These are phyloP conservation scores for Lepidocolaptes lacrymiger DNA, from an alignment of 2,797 vertebrate genomes.

Conservation along the genomic window DNA sequence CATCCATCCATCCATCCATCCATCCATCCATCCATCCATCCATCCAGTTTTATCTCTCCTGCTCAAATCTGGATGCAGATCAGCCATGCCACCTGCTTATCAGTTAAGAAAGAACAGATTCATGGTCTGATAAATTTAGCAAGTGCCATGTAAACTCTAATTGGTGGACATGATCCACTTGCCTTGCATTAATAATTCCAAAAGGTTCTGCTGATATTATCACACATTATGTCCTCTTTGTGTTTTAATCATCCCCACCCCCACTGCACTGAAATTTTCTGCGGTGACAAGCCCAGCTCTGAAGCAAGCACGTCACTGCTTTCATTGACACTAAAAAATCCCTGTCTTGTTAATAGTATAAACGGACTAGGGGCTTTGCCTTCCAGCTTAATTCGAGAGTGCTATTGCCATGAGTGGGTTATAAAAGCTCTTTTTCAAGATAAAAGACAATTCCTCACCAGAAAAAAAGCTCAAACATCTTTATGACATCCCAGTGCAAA, in stretches of 20 bases:
- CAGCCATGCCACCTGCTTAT: conserved; percentile 12
- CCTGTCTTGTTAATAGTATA: conserved; percentile 56
- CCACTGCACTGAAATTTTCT: background rate
- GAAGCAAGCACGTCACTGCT: background rate
- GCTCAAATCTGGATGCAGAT: background rate
- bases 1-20: too few relatives aligned
- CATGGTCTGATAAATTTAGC: conserved; percentile 9
- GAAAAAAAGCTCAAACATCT: conserved; percentile 33
- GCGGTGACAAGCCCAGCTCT: background rate
- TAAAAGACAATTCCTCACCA: conserved; percentile 52
- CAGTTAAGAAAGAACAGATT: conserved; percentile 46
- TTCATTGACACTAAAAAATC: conserved; percentile 34
- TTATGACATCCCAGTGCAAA: conserved; percentile 43
- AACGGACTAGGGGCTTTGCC: conserved; percentile 43
- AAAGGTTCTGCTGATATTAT: conserved; percentile 17
- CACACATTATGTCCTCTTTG: background rate
- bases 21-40: background rate
- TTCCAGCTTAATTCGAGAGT: conserved; percentile 52
- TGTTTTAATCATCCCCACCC: conserved; percentile 26
- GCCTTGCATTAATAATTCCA: conserved; percentile 2
- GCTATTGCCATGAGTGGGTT: conserved; percentile 28
- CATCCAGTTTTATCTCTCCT: background rate
- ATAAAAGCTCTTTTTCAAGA: conserved; percentile 59
- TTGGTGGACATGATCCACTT: background rate
- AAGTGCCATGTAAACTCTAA: conserved; percentile 5